Base-by-base conservation (phyloP, 2,888 invertebrate species). In the Idaea straminata region DNA sequence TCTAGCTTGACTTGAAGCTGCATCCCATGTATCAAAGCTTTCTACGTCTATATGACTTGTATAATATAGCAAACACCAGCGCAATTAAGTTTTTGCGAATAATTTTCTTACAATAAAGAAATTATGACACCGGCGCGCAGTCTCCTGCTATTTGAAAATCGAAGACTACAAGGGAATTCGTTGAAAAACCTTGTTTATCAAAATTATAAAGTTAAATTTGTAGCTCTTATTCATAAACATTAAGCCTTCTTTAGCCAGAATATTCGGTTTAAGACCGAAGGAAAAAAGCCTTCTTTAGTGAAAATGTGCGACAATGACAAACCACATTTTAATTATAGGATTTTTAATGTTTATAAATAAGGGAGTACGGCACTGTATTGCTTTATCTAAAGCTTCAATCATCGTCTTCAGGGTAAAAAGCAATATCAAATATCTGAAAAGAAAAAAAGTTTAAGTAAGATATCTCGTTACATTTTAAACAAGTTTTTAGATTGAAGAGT, bases 1-100 rank as follows among this genome's bases (percentile, higher is more conserved):
- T 81, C 77, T 81, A 69, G 74, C 80, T 80, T 81, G 79, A 77
- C 74, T 75, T 71, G 66, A 73, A 75, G 77, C 75, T 72, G 76
- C 72, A 75, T 78, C 76, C 68, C 70, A 74, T 88, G 82, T 81
- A 84, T 87, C 80, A 83, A 63, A 80, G 83, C 89, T 89, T 89
- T 89, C 89, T 89, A 88, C 62, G 15, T 35, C 65, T 71, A 70
- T 62, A 70, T 68, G 59, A 35, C 61, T 57, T 35, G 13, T 13
- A 7, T 34, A 35, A 36, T 35, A 25, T 38, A 47, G 38, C 57
- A 62, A 47, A 10, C 35, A 62, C n/a, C 35, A 35, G 10, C 36
- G 13, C 47, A 47, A 36, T 47, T 13, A 47, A 47, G 47, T 10
- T 47, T 47, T 47, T 10, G 47, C 10, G 3, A 47, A 47, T 13